These are phyloP conservation scores for Chymomyza caudatula DNA, from an alignment of 2,888 invertebrate species.

Conservation along the genomic window DNA sequence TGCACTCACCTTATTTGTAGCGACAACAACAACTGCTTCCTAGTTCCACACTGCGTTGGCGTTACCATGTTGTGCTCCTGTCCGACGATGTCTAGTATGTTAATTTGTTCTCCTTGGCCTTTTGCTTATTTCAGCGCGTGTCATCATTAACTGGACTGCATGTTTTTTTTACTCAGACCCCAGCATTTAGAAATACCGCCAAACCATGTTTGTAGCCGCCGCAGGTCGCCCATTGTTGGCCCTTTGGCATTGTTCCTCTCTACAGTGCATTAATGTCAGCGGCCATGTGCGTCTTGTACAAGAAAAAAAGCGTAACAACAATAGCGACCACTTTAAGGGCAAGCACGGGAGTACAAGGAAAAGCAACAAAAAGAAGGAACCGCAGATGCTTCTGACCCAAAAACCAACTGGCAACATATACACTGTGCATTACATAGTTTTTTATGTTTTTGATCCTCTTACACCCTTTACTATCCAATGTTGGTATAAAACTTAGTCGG, in stretches of 20 bases:
- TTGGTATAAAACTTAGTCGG: too few species aligned
- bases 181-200: constrained; percentile 10
- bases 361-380: constrained; percentile 52
- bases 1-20: constrained; percentile 73
- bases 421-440: not conserved
- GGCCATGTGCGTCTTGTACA: constrained; percentile 40
- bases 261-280: constrained; percentile 40
- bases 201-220: not conserved
- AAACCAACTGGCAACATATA: constrained; percentile 25
- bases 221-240: constrained; percentile 21
- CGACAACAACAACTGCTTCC: constrained; percentile 56
- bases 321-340: constrained; percentile 60
- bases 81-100: constrained; percentile 58
- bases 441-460: constrained; percentile 1
- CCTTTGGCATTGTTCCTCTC: constrained; percentile 19
- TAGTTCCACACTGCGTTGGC: constrained; percentile 51
- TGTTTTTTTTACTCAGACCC: constrained; percentile 28
- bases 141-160: constrained; percentile 67
- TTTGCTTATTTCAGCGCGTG: constrained; percentile 58
- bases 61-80: constrained; percentile 21
- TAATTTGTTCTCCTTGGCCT: constrained; percentile 60
- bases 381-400: constrained; percentile 59
- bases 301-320: constrained; percentile 30
- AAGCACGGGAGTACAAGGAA: constrained; percentile 35
- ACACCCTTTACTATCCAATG: not conserved